phyloP scores from a whole-genome alignment of 1,140 invertebrate species.

The Ceratosolen solmsi region DNA sequence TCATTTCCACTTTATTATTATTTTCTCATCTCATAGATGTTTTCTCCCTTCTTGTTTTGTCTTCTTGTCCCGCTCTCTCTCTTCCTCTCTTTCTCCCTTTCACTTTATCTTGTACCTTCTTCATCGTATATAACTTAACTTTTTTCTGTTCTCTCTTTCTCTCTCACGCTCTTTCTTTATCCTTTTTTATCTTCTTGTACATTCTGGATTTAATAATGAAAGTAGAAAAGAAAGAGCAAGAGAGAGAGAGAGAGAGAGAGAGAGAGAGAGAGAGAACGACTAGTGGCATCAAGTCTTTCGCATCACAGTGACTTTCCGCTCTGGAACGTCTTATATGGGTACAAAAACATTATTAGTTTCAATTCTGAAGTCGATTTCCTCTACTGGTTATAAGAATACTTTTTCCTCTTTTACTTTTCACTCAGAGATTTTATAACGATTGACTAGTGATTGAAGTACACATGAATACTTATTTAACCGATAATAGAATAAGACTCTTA shows the following conservation, averaged over 20 bases:
- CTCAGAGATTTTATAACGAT: constrained; percentile 10
- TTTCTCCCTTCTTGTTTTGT: constrained; percentile 63
- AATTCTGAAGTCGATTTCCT: constrained; percentile 15
- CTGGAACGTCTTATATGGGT: constrained; percentile 42
- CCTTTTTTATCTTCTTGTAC: constrained; percentile 42
- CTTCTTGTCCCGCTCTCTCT: constrained; percentile 44
- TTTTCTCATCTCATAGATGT: constrained; percentile 74
- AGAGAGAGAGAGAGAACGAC: not conserved
- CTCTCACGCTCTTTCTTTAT: constrained; percentile 29
- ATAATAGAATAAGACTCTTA: not conserved
- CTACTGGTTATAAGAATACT: not conserved
- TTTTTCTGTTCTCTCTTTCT: constrained; percentile 45
- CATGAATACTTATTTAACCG: not conserved
- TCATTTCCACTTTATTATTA: constrained; percentile 75
- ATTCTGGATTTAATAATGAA: constrained; percentile 62
- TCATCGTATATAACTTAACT: constrained; percentile 47
- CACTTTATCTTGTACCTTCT: not conserved
- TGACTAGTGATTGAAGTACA: not conserved
- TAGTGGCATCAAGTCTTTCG: constrained; percentile 48
- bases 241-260: not conserved
- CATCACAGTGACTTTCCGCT: constrained; percentile 52
- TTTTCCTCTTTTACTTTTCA: constrained; percentile 5
- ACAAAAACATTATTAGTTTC: constrained; percentile 59
- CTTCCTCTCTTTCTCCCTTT: not conserved
- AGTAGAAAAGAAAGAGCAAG: constrained; percentile 55